A percentile compares a stretch with the other conserved stretches of the same genome.
Conservation (phyloP, 1,140 invertebrate species). For the Meteorus sp. region DNA sequence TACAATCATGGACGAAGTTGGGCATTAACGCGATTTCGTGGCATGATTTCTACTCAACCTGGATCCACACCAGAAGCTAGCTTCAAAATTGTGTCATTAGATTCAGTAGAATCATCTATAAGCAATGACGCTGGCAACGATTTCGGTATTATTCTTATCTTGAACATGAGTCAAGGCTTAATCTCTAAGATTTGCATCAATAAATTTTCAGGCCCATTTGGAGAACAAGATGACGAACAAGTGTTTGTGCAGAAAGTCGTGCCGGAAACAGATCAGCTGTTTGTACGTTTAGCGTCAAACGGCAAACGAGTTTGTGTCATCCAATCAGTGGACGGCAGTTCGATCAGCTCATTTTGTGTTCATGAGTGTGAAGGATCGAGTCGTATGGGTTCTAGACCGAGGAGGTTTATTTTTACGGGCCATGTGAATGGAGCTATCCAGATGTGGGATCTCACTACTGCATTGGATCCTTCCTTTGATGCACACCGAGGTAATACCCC, state of each 20-base stretch:
- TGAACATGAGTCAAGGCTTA: constrained; percentile 17
- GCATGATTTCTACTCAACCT: constrained; percentile 97
- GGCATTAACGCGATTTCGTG: constrained; percentile 92
- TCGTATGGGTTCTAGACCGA: constrained; percentile 86
- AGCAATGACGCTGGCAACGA: constrained; percentile 79
- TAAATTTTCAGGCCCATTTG: constrained; percentile 80
- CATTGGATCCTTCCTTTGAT: constrained; percentile 80
- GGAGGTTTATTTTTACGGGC: constrained; percentile 92
- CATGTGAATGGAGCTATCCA: constrained; percentile 94
- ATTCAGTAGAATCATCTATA: constrained; percentile 78
- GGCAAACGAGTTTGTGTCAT: constrained; percentile 96
- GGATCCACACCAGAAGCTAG: constrained; percentile 94
- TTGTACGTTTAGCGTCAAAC: constrained; percentile 91
- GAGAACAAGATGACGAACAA: constrained; percentile 96
- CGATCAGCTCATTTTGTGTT: constrained; percentile 93
- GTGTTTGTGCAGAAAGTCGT: constrained; percentile 98
- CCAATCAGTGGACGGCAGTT: constrained; percentile 90
- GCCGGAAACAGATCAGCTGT: constrained; percentile 92
- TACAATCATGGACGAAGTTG: constrained; percentile 98
- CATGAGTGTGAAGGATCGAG: constrained; percentile 96
- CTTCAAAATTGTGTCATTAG: constrained; percentile 93
- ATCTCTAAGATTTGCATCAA: constrained; percentile 16
- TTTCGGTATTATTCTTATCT: constrained; percentile 63
- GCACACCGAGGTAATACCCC: constrained; percentile 66
- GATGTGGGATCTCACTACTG: constrained; percentile 98